Evolutionary conservation across 2,113 vertebrate species (phyloP), one percentile per base, ranked within the genome.

Genomic region (Burhinus oedicnemus): DNA sequence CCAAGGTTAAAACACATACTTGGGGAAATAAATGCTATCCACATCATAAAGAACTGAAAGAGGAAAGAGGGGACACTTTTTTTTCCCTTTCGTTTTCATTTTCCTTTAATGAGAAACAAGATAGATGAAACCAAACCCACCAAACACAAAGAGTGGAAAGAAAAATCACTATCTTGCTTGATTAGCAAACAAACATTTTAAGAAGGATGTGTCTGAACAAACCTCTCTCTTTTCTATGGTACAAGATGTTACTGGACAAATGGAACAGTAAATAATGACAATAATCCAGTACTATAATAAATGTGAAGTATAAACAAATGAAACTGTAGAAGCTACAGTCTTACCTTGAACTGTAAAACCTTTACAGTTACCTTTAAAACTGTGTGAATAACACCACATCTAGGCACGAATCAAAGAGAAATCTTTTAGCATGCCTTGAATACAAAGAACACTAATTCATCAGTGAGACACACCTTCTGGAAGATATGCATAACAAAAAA

Each of bases 201-300:
- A 90, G 70, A 88, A 93, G 30, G n/a, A 72, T 36, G n/a, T 54
- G 21, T 42, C 42, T 62, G 87, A 95, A 89, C n/a, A 36, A 75
- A 95, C 57, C 23, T 69, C 92, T 95, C 92, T 71, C 79, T 95
- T 96, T 94, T 91, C 55, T 95, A 52, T 38, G 93, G 9, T 76
- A 90, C 62, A 70, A 71, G n/a, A 38, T 91, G 44, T 79, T 83
- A 62, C 2, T 94, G 47, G 75, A 92, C 15, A 96, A 96, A 27
- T 27, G 44, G 86, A 93, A 74, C 14, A 61, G n/a, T 78, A 87
- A 89, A 42, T 66, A 92, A 94, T 58, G 77, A 79, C 57, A 95
- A 83, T 32, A 95, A 87, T 34, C 32, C 61, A 40, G 29, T 36
- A 52, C 22, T 65, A 38, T 34, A 88, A 52, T 84, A 92, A 91